Evolutionary conservation across 1,140 invertebrate species (phyloP).

Genomic region (Tigriopus japonicus): DNA sequence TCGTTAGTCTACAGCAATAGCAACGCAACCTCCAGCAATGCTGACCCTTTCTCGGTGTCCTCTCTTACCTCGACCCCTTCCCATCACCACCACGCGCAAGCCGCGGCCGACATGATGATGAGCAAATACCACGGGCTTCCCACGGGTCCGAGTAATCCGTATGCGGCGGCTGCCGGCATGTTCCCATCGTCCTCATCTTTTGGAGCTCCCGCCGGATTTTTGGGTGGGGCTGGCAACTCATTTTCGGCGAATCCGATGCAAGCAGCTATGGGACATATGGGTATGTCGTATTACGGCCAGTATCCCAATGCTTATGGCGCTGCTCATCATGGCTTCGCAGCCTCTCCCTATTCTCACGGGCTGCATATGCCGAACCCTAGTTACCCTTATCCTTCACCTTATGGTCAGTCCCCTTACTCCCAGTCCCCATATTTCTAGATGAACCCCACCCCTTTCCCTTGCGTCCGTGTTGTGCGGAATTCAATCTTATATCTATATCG

Average conservation of each 20-base stretch:
- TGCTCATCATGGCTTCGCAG: conserved; percentile 20
- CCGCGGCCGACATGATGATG: conserved; percentile 17
- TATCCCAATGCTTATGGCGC: conserved; percentile 26
- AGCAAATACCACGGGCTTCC: conserved; percentile 18
- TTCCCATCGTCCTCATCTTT: conserved; percentile 18
- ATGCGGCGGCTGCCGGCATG: conserved; percentile 20
- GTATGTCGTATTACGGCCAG: conserved; percentile 18
- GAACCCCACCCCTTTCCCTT: too few relatives aligned
- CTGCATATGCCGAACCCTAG: conserved; percentile 35
- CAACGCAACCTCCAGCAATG: conserved; percentile 20
- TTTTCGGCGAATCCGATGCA: conserved; percentile 10
- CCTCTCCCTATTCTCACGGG: conserved; percentile 26
- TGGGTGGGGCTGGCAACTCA: conserved; percentile 17
- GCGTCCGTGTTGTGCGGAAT: too few relatives aligned
- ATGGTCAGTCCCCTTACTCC: conserved; percentile 24
- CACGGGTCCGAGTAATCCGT: conserved; percentile 17
- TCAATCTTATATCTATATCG: too few relatives aligned
- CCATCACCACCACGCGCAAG: conserved; percentile 1
- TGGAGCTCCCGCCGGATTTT: conserved; percentile 17
- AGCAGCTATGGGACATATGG: conserved; percentile 19
- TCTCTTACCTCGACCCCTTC: conserved; percentile 18
- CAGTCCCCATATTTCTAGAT: conserved; percentile 29
- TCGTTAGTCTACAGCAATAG: conserved; percentile 26
- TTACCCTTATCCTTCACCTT: conserved; percentile 29
- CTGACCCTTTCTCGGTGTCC: conserved; percentile 19